Evolutionary conservation across 1,140 invertebrate genomes (phyloP).

Genomic region (Drosophila nebulosa): DNA sequence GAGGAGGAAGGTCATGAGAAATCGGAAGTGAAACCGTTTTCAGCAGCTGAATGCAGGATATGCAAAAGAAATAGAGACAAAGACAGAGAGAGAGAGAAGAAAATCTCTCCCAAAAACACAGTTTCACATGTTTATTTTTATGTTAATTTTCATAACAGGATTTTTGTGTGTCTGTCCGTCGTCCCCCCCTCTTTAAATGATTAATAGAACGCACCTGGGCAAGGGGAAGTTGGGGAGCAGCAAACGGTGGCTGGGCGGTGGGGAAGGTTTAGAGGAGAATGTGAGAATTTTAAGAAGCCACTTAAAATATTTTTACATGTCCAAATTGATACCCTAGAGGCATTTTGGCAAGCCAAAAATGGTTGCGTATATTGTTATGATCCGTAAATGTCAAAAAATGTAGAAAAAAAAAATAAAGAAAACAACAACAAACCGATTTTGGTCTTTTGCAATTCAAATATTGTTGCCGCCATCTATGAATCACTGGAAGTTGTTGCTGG

Average conservation of each 20-base stretch:
- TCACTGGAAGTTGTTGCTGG: slow-evolving; percentile 19
- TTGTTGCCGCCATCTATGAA: slow-evolving; percentile 35
- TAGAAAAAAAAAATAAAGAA: background rate
- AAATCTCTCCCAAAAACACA: slow-evolving; percentile 2
- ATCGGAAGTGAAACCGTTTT: slow-evolving; percentile 71
- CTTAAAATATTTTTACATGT: slow-evolving; percentile 74
- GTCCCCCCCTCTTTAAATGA: slow-evolving; percentile 49
- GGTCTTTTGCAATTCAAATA: slow-evolving; percentile 74
- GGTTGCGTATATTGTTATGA: slow-evolving; percentile 78
- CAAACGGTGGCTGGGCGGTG: background rate
- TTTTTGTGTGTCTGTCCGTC: too few relatives aligned
- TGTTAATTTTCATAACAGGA: slow-evolving; percentile 60
- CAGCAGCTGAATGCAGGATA: too few relatives aligned
- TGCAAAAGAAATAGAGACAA: too few relatives aligned
- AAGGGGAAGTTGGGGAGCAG: background rate
- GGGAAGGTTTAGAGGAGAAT: background rate
- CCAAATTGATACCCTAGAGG: slow-evolving; percentile 78
- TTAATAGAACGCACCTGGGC: slow-evolving; percentile 71
- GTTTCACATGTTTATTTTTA: slow-evolving; percentile 65
- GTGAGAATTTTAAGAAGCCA: slow-evolving; percentile 38
- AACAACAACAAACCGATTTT: slow-evolving; percentile 36
- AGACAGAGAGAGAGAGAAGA: slow-evolving; percentile 38
- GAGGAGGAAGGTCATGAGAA: slow-evolving; percentile 55
- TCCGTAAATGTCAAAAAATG: slow-evolving; percentile 76
- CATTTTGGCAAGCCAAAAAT: slow-evolving; percentile 70